Conservation (phyloP, 2,113 vertebrate genomes). For the Chaenocephalus aceratus region DNA sequence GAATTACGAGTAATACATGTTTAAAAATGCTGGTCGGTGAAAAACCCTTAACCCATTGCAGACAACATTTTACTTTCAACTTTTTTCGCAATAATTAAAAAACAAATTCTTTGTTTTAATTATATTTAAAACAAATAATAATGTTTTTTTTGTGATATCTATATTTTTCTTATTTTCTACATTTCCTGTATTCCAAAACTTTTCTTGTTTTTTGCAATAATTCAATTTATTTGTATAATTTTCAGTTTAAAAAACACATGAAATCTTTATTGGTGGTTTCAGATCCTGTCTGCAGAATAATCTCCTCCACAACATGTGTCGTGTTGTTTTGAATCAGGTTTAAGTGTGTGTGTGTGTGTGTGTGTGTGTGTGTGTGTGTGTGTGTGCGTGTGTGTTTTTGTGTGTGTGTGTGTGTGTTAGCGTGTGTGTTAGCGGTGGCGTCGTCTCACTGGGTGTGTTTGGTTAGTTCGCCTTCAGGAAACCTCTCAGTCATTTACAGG, state of each 20-base stretch:
- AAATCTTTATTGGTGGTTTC: constrained; percentile 28
- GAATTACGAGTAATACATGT: too few relatives aligned
- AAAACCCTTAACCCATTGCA: too few relatives aligned
- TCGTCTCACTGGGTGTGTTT: constrained; percentile 74
- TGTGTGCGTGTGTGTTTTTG: constrained; percentile 70
- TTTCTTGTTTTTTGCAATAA: background rate
- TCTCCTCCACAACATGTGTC: constrained; percentile 33
- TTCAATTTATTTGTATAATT: background rate
- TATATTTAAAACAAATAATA: too few relatives aligned
- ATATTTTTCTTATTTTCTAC: too few relatives aligned
- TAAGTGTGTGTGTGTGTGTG: constrained; percentile 21
- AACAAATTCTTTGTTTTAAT: too few relatives aligned
- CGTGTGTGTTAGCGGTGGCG: constrained; percentile 67
- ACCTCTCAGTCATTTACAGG: constrained; percentile 67
- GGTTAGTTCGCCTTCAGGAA: constrained; percentile 59
- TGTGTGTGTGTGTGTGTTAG: constrained; percentile 70
- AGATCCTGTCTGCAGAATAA: constrained; percentile 48
- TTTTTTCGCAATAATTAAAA: too few relatives aligned
- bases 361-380: constrained; percentile 37
- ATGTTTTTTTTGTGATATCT: too few relatives aligned
- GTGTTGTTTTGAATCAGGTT: constrained; percentile 63
- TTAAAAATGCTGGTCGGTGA: too few relatives aligned
- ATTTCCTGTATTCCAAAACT: background rate
- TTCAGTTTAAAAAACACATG: background rate
- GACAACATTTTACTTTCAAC: too few relatives aligned